Percentiles rank a stretch among this genome's conserved stretches.
These are phyloP conservation scores for Porites lutea DNA, from an alignment of 64 coral and sea anemone genomes.

Conservation along the genomic window DNA sequence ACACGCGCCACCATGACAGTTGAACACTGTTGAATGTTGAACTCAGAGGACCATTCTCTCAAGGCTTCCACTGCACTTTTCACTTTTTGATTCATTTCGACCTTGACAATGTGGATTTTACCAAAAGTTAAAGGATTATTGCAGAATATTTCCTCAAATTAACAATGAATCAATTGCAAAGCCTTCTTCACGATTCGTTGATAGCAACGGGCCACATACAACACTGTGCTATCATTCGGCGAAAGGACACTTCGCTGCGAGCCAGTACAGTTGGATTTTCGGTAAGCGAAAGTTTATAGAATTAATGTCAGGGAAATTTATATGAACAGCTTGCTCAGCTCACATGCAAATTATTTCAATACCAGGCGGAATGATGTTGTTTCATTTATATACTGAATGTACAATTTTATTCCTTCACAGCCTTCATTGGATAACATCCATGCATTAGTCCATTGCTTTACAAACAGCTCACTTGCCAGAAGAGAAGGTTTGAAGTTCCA, in stretches of 20 bases:
- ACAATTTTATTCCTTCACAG: constrained; percentile 37
- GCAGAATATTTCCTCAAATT: not conserved
- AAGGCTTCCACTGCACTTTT: no score
- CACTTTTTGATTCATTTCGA: not conserved
- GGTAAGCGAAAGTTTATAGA: constrained; percentile 61
- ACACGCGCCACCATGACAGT: no score
- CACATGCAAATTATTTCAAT: no score
- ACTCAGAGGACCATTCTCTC: no score
- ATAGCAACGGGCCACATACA: constrained; percentile 96
- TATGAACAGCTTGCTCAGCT: no score
- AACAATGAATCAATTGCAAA: constrained; percentile 98
- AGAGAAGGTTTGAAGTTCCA: constrained; percentile 87
- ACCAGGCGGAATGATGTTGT: no score
- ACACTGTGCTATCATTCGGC: constrained; percentile 94
- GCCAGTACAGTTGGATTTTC: constrained; percentile 91
- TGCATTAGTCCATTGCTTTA: constrained; percentile 84
- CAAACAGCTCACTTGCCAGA: constrained; percentile 71
- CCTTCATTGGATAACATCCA: constrained; percentile 90
- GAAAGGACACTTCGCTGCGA: constrained; percentile 93
- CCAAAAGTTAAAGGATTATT: not conserved
- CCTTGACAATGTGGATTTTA: not conserved
- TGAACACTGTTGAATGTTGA: no score
- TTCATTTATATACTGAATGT: no score
- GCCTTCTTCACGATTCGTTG: constrained; percentile 93
- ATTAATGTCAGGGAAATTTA: no score